These are phyloP conservation scores for Leucophenga montana DNA, from an alignment of 2,888 invertebrate genomes.

Conservation along the genomic window DNA sequence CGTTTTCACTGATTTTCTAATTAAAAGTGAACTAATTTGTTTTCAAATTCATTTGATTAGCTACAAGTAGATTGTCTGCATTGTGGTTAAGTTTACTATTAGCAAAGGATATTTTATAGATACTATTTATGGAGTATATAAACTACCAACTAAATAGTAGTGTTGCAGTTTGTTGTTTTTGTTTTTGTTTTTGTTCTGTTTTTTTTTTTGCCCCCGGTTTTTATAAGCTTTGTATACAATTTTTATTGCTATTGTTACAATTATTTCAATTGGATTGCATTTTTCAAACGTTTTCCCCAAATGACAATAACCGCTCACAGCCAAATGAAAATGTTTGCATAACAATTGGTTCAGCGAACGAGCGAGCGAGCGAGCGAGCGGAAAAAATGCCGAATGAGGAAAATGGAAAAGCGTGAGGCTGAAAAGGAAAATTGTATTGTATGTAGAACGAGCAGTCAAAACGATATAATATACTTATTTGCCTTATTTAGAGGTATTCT, in stretches of 20 bases:
- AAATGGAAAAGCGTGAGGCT: conserved; percentile 25
- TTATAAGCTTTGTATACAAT: not conserved
- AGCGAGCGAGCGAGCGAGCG: not conserved
- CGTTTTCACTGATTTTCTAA: conserved; percentile 16
- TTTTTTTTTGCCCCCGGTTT: no score
- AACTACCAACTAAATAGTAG: no score
- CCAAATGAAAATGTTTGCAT: conserved; percentile 52
- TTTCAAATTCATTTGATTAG: not conserved
- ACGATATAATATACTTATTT: not conserved
- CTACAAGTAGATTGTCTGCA: not conserved
- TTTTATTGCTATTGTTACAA: conserved; percentile 44
- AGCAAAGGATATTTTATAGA: no score
- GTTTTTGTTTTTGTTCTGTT: not conserved
- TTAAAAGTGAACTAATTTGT: not conserved
- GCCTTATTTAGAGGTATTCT: conserved; percentile 17
- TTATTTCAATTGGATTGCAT: conserved; percentile 46
- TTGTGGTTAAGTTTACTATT: not conserved
- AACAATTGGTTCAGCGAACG: conserved; percentile 40
- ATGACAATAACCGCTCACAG: conserved; percentile 35
- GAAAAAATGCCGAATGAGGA: not conserved
- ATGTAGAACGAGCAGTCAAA: not conserved
- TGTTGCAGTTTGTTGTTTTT: not conserved
- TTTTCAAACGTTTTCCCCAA: conserved; percentile 26
- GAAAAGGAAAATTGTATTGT: conserved; percentile 30
- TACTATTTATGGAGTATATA: no score